phyloP scores from a whole-genome alignment of 2,797 vertebrate species.

The Galagoides demidoff region DNA sequence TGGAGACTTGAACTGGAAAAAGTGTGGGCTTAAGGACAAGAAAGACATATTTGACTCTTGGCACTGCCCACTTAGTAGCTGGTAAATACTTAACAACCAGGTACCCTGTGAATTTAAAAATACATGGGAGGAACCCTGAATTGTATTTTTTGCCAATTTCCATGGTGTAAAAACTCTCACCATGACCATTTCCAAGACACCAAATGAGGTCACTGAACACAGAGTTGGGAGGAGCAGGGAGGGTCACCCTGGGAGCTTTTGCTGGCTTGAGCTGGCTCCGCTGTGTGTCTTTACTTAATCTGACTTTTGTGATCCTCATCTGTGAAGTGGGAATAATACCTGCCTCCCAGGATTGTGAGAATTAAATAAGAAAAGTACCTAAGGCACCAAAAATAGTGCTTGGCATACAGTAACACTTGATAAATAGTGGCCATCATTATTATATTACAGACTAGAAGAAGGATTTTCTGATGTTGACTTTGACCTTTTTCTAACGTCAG shows the following conservation, averaged over 20 bases:
- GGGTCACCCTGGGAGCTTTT: fast-evolving
- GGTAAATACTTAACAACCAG: not conserved
- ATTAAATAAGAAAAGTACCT: not conserved
- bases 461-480: slow-evolving; percentile 53
- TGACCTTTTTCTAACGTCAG: slow-evolving; percentile 56
- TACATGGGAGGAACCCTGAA: not conserved
- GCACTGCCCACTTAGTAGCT: not conserved
- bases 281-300: not conserved
- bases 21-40: not conserved
- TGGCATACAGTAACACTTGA: not conserved
- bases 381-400: not conserved
- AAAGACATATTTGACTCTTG: not conserved
- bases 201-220: fast-evolving
- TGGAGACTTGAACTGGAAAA: not conserved
- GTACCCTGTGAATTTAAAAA: not conserved
- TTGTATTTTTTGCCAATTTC: not conserved
- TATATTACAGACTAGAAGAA: not conserved
- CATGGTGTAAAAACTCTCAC: not conserved
- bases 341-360: not conserved
- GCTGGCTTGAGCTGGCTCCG: not conserved
- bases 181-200: not conserved
- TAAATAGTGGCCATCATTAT: not conserved
- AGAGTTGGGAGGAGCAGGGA: not conserved
- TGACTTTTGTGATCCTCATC: not conserved
- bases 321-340: not conserved